Evolutionary conservation across 2,888 invertebrate genomes (phyloP), one percentile per base, ranked within the genome.

Genomic region (Iphiclides podalirius): DNA sequence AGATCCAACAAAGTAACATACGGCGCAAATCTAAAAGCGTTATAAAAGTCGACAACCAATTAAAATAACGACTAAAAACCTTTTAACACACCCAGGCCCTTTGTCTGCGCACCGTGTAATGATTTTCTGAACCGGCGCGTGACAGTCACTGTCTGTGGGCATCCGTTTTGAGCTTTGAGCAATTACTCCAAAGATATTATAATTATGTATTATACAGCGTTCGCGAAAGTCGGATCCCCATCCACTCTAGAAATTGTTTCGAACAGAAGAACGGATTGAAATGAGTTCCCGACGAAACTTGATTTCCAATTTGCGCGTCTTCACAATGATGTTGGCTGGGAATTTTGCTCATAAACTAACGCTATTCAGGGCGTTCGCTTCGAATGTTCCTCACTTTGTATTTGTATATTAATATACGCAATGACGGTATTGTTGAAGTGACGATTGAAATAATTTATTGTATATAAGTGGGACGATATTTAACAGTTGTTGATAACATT

Each of bases 221-320:
- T 41, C 43, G n/a, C 40, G 40, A 44, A 54, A 68, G 75, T 72
- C 67, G 26, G 9, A 26, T 7, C 6, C 4, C 71, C 73, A 75
- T 76, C 76, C 77, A 72, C 71, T 75, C 75, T 70, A 71, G 73
- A 75, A 79, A 79, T 79, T 78, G 74, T 79, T 80, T 75, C 79
- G 79, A 79, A 34, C 35, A 33, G 76, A 67, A 71, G 72, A 70
- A 72, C 66, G 65, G 74, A 74, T 75, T 69, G 66, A 72, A 71
- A 66, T 70, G 72, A 80, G 17, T 79, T 73, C 79, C 81, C 77
- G 75, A 74, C 79, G 75, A 79, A 82, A 84, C 77, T 80, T 79
- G 28, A 13, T 42, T 23, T 17, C n/a, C 12, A 11, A 8, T 28
- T 39, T 23, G 14, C 16, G 11, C 34, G 9, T 17, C 7, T 36